phyloP scores from a whole-genome alignment of 2,888 invertebrate species.

The Agriopis leucophaearia region DNA sequence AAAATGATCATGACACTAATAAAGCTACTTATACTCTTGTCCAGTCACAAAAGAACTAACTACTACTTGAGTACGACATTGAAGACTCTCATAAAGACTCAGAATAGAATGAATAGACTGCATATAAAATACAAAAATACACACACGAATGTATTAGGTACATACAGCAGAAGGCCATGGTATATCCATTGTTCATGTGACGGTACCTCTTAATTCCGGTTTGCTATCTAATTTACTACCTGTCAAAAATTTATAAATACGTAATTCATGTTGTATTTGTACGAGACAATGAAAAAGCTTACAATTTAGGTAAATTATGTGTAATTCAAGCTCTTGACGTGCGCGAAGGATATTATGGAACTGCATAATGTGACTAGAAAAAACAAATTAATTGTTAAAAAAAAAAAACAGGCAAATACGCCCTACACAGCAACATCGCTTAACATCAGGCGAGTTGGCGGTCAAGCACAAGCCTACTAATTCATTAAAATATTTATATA shows the following conservation, averaged over 20 bases:
- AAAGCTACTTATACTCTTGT: conserved; percentile 17
- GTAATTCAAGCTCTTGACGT: conserved; percentile 11
- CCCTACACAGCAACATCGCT: not conserved
- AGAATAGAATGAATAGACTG: conserved; percentile 25
- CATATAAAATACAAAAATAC: conserved; percentile 22
- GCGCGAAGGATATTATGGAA: conserved; percentile 10
- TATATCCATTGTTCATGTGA: conserved; percentile 36
- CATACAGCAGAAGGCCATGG: conserved; percentile 39
- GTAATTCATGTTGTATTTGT: conserved; percentile 20
- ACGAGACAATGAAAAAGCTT: conserved; percentile 37
- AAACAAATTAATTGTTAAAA: no score
- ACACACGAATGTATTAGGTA: conserved; percentile 25
- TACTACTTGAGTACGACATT: conserved; percentile 22
- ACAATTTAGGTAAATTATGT: conserved; percentile 28
- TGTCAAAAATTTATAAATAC: conserved; percentile 37
- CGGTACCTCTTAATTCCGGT: conserved; percentile 41
- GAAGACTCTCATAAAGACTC: conserved; percentile 16
- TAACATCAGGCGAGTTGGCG: no score
- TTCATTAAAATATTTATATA: no score
- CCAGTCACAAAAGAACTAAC: conserved; percentile 10
- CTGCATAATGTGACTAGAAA: no score
- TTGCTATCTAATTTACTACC: conserved; percentile 40
- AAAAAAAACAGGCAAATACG: not conserved
- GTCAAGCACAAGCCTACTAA: no score
- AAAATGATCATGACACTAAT: conserved; percentile 31